These are phyloP conservation scores for Galendromus occidentalis DNA, from an alignment of 1,140 invertebrate genomes.

Conservation along the genomic window DNA sequence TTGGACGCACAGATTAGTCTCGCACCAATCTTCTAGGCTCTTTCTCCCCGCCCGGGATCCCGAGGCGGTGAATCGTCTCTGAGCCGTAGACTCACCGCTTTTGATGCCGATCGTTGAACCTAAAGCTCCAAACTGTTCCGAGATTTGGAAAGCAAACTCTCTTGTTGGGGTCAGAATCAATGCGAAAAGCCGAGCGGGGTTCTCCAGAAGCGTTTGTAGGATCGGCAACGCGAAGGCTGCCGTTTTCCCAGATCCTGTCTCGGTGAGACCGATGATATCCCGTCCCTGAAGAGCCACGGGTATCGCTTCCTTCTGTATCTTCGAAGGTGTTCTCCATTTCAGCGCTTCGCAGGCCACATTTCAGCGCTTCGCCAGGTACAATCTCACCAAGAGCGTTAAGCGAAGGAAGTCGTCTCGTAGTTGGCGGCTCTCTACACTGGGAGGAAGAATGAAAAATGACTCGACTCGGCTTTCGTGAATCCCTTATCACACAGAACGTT, in stretches of 20 bases:
- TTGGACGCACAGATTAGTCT: too few relatives aligned
- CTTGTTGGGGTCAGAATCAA: slow-evolving; percentile 84
- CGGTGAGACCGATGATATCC: slow-evolving; percentile 87
- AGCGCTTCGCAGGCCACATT: slow-evolving; percentile 70
- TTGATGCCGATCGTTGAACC: slow-evolving; percentile 67
- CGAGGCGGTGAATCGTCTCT: too few relatives aligned
- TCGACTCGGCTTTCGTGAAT: too few relatives aligned
- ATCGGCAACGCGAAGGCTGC: slow-evolving; percentile 92
- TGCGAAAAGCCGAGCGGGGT: slow-evolving; percentile 80
- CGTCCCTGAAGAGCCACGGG: slow-evolving; percentile 70
- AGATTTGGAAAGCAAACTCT: slow-evolving; percentile 62
- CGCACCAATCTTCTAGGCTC: too few relatives aligned
- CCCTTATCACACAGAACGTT: too few relatives aligned
- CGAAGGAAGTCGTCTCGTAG: too few relatives aligned
- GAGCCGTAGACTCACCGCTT: slow-evolving; percentile 34
- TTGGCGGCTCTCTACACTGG: too few relatives aligned
- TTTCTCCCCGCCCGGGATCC: too few relatives aligned
- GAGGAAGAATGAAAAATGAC: too few relatives aligned
- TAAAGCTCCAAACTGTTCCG: slow-evolving; percentile 37
- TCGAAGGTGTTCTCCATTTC: slow-evolving; percentile 81
- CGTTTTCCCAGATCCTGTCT: slow-evolving; percentile 96
- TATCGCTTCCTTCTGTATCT: slow-evolving; percentile 83
- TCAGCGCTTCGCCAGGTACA: too few relatives aligned
- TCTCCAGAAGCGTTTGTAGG: slow-evolving; percentile 65
- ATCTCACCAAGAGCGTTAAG: too few relatives aligned